Base-by-base conservation (phyloP, 2,888 invertebrate species). In the Papilio gigon region DNA sequence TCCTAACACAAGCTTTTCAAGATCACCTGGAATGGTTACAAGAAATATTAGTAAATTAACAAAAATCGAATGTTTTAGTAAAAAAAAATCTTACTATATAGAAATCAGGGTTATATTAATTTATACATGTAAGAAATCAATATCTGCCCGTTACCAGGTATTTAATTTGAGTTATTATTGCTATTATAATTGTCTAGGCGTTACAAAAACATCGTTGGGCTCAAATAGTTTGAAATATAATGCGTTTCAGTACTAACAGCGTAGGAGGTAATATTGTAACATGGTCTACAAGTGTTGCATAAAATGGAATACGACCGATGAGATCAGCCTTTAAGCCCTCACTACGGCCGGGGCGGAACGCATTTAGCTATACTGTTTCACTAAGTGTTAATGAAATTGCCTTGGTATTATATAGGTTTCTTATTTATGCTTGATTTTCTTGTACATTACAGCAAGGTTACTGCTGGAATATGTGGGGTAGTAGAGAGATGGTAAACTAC, bases 321-420 rank as follows among this genome's bases (percentile, higher is more conserved):
- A 56, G 53, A 56, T 56, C 27, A 56, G 35, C 59, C 59, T 59
- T 59, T 59, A 37, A 59, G 59, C 59, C 17, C 53, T 56, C 53
- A 56, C 50, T 27, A 27, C 8, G 27, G 53, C 30, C 27, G 30
- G 53, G 17, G 9, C 30, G 30, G 53, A 56, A 56, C 53, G 30
- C 53, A 56, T 56, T 56, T 30, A 27, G 30, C 53, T 30, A 30
- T 17, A 27, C 27, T 56, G 53, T 30, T 53, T 56, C 53, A 17
- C 30, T 56, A 56, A 56, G 53, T 56, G 53, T 30, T 56, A 30
- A 56, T 56, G 53, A 56, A 56, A 56, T 56, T 56, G 53, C 53
- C 30, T 56, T 30, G 53, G 53, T 9, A 8, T 56, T 56, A 56
- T 56, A 53, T 11, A 56, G 14, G 17, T 30, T 30, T 27, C 5